Percentiles rank a stretch among this genome's conserved stretches.
phyloP scores from a whole-genome alignment of 2,888 invertebrate genomes.

The Microdon myrmicae region DNA sequence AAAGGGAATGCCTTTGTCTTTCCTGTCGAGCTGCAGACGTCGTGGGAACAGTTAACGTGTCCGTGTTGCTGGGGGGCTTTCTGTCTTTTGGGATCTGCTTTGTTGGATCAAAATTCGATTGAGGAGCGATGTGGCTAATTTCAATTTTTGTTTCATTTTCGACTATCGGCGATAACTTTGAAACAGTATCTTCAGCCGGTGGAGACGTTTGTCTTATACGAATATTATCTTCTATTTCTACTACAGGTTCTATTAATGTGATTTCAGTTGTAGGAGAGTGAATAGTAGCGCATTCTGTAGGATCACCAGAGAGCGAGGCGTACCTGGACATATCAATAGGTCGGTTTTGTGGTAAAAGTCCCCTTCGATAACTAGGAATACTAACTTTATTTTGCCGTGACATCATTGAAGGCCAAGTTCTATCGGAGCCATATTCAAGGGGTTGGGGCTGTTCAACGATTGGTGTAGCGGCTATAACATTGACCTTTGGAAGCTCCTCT shows the following conservation, averaged over 20 bases:
- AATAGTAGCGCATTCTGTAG: background rate
- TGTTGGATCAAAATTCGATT: constrained; percentile 20
- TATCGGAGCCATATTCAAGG: constrained; percentile 55
- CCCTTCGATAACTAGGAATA: constrained; percentile 19
- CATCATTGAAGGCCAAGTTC: constrained; percentile 53
- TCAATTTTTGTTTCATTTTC: constrained; percentile 59
- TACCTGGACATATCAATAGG: constrained; percentile 63
- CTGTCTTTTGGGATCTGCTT: constrained; percentile 30
- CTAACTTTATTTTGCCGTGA: constrained; percentile 57
- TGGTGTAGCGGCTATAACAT: constrained; percentile 59
- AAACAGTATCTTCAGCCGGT: constrained; percentile 56
- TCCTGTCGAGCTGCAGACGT: background rate
- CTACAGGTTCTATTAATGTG: constrained; percentile 54
- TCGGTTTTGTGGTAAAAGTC: constrained; percentile 59
- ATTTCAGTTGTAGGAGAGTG: background rate
- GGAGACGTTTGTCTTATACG: constrained; percentile 59
- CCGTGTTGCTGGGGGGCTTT: constrained; percentile 52
- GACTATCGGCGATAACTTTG: constrained; percentile 55
- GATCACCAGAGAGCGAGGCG: constrained; percentile 4
- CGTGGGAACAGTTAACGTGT: constrained; percentile 56
- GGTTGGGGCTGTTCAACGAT: constrained; percentile 47
- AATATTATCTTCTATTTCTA: constrained; percentile 60
- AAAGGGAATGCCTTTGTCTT: too few relatives aligned
- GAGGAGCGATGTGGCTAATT: constrained; percentile 56
- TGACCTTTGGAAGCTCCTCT: constrained; percentile 55